Percentiles rank a stretch among this genome's conserved stretches.
These are phyloP conservation scores for Pipistrellus pipistrellus DNA, from an alignment of 2,797 vertebrate species.

Conservation along the genomic window DNA sequence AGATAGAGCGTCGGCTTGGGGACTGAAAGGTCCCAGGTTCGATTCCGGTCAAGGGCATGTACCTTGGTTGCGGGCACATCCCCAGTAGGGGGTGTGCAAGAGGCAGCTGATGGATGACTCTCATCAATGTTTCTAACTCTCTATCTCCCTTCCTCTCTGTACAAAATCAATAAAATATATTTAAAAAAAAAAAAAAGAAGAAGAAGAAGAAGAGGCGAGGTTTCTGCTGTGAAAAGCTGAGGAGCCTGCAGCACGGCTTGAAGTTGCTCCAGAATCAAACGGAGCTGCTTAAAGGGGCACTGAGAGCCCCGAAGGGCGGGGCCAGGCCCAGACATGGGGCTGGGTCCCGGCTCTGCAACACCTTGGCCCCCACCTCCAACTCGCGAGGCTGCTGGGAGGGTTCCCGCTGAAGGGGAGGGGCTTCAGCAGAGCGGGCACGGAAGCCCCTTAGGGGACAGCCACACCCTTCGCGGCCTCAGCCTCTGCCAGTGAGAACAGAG, in stretches of 20 bases:
- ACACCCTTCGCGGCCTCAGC: accelerated
- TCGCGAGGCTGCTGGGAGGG: neutral
- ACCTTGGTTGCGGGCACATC: no score
- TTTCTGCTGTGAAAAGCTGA: neutral
- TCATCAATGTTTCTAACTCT: no score
- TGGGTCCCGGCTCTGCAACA: neutral
- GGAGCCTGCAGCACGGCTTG: no score
- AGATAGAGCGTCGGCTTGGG: no score
- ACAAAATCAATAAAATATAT: no score
- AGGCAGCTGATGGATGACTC: no score
- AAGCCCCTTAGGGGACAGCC: no score
- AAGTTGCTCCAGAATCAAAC: neutral
- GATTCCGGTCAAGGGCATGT: no score
- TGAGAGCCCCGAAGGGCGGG: neutral
- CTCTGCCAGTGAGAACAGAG: accelerated
- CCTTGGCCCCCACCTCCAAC: neutral
- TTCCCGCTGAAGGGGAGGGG: neutral
- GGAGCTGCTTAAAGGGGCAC: accelerated
- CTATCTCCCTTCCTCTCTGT: no score
- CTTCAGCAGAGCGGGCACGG: neutral
- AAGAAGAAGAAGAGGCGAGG: accelerated
- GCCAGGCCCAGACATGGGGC: neutral
- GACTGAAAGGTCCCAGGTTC: no score
- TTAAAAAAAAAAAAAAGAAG: no score
- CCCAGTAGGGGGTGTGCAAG: no score